Conservation (phyloP, 2,797 vertebrate species). For the Melanotaenia maccullochi region DNA sequence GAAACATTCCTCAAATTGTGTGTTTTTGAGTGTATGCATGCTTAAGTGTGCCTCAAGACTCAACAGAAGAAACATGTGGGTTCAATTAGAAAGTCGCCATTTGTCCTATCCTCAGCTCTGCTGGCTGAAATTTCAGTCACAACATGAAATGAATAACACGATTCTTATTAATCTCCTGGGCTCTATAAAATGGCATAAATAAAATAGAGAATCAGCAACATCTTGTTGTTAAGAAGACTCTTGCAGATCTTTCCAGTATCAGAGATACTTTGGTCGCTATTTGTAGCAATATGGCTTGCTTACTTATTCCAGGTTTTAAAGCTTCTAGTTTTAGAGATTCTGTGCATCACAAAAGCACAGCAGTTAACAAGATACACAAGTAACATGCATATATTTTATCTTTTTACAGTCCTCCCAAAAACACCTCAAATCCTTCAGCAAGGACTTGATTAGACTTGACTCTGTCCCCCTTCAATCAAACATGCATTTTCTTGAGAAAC, state of each 20-base stretch:
- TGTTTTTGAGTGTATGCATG: conserved; percentile 57
- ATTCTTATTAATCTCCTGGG: conserved; percentile 39
- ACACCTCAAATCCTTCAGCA: conserved; percentile 47
- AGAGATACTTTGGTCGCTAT: conserved; percentile 12
- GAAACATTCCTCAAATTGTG: conserved; percentile 69
- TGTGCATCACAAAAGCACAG: conserved; percentile 17
- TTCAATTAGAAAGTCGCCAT: conserved; percentile 58
- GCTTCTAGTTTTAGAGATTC: conserved; percentile 5
- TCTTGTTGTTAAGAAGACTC: conserved; percentile 8
- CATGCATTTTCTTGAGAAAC: conserved; percentile 49
- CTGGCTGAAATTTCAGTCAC: conserved; percentile 48
- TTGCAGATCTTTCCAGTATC: conserved; percentile 9
- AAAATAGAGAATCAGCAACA: conserved; percentile 22
- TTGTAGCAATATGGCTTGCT: background rate
- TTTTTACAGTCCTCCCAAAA: conserved; percentile 33
- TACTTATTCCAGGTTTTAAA: background rate
- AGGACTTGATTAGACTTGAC: conserved; percentile 34
- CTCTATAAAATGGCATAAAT: conserved; percentile 29
- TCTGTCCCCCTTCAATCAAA: conserved; percentile 29
- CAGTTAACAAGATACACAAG: conserved; percentile 16
- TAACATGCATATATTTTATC: conserved; percentile 36
- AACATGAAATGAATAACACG: conserved; percentile 39
- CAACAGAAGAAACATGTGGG: conserved; percentile 63
- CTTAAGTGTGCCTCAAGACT: conserved; percentile 46
- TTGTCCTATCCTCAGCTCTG: conserved; percentile 47